Evolutionary conservation across 2,113 vertebrate genomes (phyloP), one percentile per base, ranked within the genome.

Genomic region (Oryzias woworae): DNA sequence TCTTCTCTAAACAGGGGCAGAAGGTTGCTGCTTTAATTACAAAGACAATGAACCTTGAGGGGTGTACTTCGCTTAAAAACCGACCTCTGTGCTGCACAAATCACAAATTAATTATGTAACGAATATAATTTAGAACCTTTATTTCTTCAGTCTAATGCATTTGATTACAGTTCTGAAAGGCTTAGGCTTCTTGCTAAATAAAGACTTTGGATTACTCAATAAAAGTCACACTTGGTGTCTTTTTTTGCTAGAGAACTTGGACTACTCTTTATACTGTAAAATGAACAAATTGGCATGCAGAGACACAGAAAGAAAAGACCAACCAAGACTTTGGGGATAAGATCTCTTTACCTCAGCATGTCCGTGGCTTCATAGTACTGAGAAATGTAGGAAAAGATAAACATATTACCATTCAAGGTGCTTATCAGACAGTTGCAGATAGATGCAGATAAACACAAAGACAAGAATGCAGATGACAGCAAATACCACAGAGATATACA

Each of bases 21-120:
- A 53, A 42, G 55, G 50, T 54, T n/a, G 26, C 64, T 57, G 48
- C 31, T 84, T 28, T 58, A 78, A 85, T 81, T 78, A 82, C 36
- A 49, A 58, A 67, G 41, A 79, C 55, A 65, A 60, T 69, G 62
- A 61, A 52, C 50, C 63, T 44, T 58, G 52, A 45, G 44, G 43
- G 31, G 48, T 41, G 48, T 26, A 31, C 42, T 70, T 17, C 54
- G 58, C 24, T 58, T 50, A 22, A 51, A 70, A 36, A 73, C 59
- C 44, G 68, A 75, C 67, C 66, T 66, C 12, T 58, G 26, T 53
- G 48, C 23, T 52, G 62, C 60, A 75, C 45, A 78, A 72, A 72
- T 71, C 79, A 67, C 58, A 62, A 78, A 78, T 74, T 73, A 45
- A 66, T 58, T 41, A 66, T 70, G 59, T 69, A 54, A 68, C 50